A percentile compares a stretch with the other conserved stretches of the same genome.
Evolutionary conservation across 30 jellyfish, hydroid and myxozoan genomes (phyloP).

Genomic region (Sanderia malayensis): DNA sequence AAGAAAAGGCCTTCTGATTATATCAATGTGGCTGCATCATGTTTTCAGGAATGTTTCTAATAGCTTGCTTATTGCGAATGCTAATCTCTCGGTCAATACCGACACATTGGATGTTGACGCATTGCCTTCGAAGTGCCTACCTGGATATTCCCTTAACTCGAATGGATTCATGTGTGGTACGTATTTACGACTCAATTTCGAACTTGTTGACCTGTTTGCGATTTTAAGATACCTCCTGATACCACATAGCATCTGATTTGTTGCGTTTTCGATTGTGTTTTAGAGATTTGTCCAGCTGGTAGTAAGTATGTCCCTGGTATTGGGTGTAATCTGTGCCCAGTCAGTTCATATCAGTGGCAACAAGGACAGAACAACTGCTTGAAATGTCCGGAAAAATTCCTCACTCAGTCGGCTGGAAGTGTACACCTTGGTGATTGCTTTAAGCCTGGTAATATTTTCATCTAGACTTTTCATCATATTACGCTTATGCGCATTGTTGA

Average conservation of each 20-base stretch:
- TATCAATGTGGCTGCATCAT: conserved; percentile 49
- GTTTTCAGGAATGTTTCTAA: conserved; percentile 27
- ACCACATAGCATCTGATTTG: not conserved
- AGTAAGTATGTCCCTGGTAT: conserved; percentile 33
- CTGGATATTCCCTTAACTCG: conserved; percentile 21
- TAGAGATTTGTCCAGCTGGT: conserved; percentile 72
- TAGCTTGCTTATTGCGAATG: conserved; percentile 5
- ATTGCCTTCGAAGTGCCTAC: conserved; percentile 33
- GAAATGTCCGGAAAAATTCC: conserved; percentile 18
- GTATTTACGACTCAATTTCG: not conserved
- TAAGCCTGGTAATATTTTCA: too few relatives aligned
- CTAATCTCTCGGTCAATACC: conserved; percentile 24
- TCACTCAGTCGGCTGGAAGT: conserved; percentile 29
- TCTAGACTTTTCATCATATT: too few relatives aligned
- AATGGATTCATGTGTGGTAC: conserved; percentile 73
- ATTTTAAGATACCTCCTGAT: not conserved
- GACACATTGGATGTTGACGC: conserved; percentile 34
- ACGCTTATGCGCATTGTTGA: too few relatives aligned
- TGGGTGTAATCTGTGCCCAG: conserved; percentile 46
- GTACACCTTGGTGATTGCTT: conserved; percentile 40
- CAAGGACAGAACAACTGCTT: conserved; percentile 33
- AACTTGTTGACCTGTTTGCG: not conserved
- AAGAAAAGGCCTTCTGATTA: conserved; percentile 45
- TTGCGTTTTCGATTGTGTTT: not conserved
- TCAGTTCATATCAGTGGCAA: conserved; percentile 43